phyloP scores from a whole-genome alignment of 30 jellyfish, hydroid and myxozoan genomes.

The Nemopilema nomurai region DNA sequence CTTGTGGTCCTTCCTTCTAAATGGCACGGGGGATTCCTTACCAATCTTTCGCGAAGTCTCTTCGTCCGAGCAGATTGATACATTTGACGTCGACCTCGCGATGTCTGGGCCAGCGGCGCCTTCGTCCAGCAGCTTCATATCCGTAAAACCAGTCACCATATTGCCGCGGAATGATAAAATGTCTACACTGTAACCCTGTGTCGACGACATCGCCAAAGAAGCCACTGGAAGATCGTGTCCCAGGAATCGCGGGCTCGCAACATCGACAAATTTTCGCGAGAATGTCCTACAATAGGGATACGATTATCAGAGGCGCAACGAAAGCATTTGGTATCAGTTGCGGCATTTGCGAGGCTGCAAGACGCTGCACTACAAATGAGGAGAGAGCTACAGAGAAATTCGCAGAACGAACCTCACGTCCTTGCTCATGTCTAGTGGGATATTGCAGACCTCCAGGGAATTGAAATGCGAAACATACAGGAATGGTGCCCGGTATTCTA shows the following conservation, averaged over 20 bases:
- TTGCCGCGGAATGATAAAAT: constrained; percentile 80
- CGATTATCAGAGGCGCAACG: background rate
- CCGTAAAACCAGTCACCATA: constrained; percentile 67
- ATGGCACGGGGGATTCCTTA: constrained; percentile 63
- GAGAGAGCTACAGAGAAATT: background rate
- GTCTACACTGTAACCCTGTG: constrained; percentile 73
- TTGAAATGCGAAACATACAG: constrained; percentile 82
- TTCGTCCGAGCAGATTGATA: constrained; percentile 94
- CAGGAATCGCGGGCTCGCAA: constrained; percentile 87
- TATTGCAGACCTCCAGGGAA: constrained; percentile 87
- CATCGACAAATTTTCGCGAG: constrained; percentile 77
- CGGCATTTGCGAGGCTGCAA: too few relatives aligned
- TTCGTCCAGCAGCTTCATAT: constrained; percentile 47
- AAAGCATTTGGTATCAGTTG: background rate
- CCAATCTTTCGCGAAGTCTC: constrained; percentile 93
- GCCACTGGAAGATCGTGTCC: constrained; percentile 81
- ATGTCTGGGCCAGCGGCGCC: constrained; percentile 64
- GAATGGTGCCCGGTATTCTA: constrained; percentile 84
- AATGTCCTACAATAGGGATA: constrained; percentile 54
- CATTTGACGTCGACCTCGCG: constrained; percentile 76
- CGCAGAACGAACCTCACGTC: constrained; percentile 72
- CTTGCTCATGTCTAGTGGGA: constrained; percentile 63
- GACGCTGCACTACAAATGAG: too few relatives aligned
- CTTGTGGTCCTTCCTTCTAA: constrained; percentile 57
- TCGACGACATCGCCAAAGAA: constrained; percentile 72